Percentiles rank a stretch among this genome's conserved stretches.
These are phyloP conservation scores for Volucella inanis DNA, from an alignment of 2,888 invertebrate genomes.

Conservation along the genomic window DNA sequence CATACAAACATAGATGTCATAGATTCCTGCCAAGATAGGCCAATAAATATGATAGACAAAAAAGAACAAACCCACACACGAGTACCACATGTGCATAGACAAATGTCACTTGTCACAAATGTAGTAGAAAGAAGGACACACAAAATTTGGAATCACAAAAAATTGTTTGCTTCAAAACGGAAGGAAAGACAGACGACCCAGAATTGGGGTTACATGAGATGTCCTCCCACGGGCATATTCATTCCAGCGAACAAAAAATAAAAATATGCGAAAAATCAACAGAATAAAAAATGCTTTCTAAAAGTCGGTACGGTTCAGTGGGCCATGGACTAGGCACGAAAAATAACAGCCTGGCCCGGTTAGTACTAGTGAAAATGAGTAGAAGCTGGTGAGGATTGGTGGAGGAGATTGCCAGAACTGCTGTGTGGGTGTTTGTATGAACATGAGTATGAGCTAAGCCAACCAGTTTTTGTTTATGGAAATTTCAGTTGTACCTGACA, in stretches of 20 bases:
- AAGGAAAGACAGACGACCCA: slow-evolving; percentile 51
- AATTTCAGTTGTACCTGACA: slow-evolving; percentile 55
- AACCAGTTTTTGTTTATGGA: slow-evolving; percentile 34
- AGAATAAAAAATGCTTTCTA: slow-evolving; percentile 30
- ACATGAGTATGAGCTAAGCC: neutral
- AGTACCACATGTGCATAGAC: slow-evolving; percentile 39
- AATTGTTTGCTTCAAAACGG: slow-evolving; percentile 37
- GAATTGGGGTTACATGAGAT: slow-evolving; percentile 50
- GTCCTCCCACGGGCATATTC: slow-evolving; percentile 25
- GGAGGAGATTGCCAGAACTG: neutral
- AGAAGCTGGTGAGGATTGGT: neutral
- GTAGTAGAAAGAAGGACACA: neutral
- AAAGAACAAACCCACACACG: slow-evolving; percentile 1
- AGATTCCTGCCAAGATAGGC: slow-evolving; percentile 35
- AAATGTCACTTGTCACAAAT: slow-evolving; percentile 46
- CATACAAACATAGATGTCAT: neutral
- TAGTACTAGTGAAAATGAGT: no score
- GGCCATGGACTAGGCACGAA: slow-evolving; percentile 22
- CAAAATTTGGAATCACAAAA: neutral
- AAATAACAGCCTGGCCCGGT: neutral
- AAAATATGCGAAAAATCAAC: slow-evolving; percentile 15
- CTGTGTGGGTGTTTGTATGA: neutral
- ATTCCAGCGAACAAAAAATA: slow-evolving; percentile 7
- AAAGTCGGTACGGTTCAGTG: slow-evolving; percentile 45
- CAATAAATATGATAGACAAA: neutral